Conservation (phyloP, 2,113 vertebrate genomes). For the Pachypanchax playfairii region DNA sequence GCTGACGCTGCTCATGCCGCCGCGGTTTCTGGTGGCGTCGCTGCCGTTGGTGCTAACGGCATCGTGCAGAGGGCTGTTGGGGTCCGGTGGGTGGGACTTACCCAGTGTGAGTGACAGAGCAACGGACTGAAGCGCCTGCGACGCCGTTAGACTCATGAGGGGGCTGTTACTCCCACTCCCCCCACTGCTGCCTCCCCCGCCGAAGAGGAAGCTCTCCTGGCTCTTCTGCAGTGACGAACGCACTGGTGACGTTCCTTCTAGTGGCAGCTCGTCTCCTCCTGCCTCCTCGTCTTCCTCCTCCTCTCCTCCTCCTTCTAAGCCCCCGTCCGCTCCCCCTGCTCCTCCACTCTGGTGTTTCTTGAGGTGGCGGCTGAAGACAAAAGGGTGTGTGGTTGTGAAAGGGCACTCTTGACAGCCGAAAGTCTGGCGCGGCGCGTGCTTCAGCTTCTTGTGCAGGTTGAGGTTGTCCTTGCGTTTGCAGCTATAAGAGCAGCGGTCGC, state of each 20-base stretch:
- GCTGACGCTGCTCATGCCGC: constrained; percentile 74
- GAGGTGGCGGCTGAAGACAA: constrained; percentile 97
- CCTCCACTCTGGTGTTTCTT: constrained; percentile 94
- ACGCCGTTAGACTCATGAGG: constrained; percentile 91
- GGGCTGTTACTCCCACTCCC: constrained; percentile 87
- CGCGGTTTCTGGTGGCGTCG: constrained; percentile 1
- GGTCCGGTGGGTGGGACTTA: constrained; percentile 72
- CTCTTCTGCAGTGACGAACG: constrained; percentile 18
- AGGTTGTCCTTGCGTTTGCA: constrained; percentile 99
- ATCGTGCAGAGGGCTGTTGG: constrained; percentile 71
- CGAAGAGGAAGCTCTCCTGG: constrained; percentile 62
- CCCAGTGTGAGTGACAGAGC: constrained; percentile 87
- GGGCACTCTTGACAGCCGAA: constrained; percentile 95
- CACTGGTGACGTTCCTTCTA: constrained; percentile 59
- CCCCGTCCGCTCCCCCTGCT: constrained; percentile 75
- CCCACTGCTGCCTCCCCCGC: constrained; percentile 77
- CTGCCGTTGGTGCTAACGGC: constrained; percentile 76
- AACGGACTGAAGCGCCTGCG: constrained; percentile 96
- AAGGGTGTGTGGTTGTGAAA: constrained; percentile 97
- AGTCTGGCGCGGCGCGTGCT: constrained; percentile 96
- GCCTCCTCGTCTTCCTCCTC: constrained; percentile 76
- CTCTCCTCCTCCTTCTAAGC: constrained; percentile 60
- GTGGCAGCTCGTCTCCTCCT: constrained; percentile 60
- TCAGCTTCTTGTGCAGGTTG: constrained; percentile 99
- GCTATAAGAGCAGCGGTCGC: constrained; percentile 99